Conservation (phyloP, 2,797 vertebrate species). For the Amblyraja radiata region DNA sequence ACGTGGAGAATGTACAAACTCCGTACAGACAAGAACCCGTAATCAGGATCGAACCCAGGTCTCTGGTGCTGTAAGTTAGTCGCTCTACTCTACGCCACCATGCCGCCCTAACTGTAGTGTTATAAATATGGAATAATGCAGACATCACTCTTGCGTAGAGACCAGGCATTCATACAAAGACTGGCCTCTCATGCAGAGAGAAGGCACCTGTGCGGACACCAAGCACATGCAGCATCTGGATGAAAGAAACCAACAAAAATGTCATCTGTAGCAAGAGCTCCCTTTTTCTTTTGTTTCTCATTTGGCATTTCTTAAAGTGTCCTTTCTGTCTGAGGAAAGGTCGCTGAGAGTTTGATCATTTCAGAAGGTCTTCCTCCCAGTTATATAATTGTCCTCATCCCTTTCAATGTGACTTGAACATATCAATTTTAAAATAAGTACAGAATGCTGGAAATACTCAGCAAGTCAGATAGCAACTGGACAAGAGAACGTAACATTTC, state of each 20-base stretch:
- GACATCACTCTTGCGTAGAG: not conserved
- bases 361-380: not conserved
- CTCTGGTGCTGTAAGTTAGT: too few species aligned
- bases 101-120: too few species aligned
- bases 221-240: not conserved
- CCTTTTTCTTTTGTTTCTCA: not conserved
- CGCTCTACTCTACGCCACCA: too few species aligned
- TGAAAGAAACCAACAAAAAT: not conserved
- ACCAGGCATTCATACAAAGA: too few species aligned
- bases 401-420: not conserved
- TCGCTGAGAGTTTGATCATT: not conserved
- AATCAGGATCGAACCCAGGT: too few species aligned
- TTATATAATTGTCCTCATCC: not conserved
- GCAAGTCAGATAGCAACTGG: too few species aligned
- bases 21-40: too few species aligned
- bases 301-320: not conserved
- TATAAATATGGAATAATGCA: not conserved
- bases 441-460: too few species aligned
- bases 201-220: not conserved
- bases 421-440: too few species aligned
- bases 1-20: too few species aligned
- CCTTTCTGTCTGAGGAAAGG: not conserved
- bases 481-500: too few species aligned
- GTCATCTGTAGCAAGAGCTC: not conserved
- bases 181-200: too few species aligned